Evolutionary conservation across 2,113 vertebrate genomes (phyloP), one percentile per base, ranked within the genome.

Genomic region (Meles meles): DNA sequence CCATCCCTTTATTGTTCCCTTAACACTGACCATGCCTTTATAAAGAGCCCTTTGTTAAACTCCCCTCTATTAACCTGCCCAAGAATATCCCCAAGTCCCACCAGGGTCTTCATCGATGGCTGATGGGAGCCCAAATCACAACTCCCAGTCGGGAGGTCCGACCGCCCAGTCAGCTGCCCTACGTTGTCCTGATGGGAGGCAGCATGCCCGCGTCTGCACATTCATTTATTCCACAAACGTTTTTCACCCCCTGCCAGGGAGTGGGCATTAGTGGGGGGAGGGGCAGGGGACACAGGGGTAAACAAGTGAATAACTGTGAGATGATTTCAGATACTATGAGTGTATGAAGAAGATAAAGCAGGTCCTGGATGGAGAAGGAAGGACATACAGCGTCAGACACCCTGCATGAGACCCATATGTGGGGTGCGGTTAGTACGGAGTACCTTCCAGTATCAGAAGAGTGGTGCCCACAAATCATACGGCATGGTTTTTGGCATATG

Each of bases 391-490:
- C 3, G 10, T 52, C 47, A 15, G 39, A 25, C 27, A 6, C 23
- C n/a, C 29, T 21, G 52, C 77, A 4, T 2, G 7, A 85, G 59
- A 42, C 4, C n/a, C 6, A 0, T 1, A 3, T 9, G 31, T 23
- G n/a, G 27, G 57, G 47, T 13, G 2, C 3, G 5, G 17, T 69
- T 59, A 20, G 0, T 0, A 4, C 0, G 7, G 42, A 8, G 0
- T 15, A 1, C 29, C 20, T 84, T 11, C 82, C 44, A 6, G 5
- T 4, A 5, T 12, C 6, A n/a, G 57, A 42, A 49, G 23, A n/a
- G 39, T 11, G 3, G 20, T 18, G 47, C 82, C 49, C 4, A 15
- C 4, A 27, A 15, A 55, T 29, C 2, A 0, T 0, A 7, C 0
- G 20, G 31, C 15, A 0, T 34, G 2, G 3, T 31, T 31, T 5